Evolutionary conservation across 92 coral and sea anemone species (phyloP).

Genomic region (Bergia puertoricense): DNA sequence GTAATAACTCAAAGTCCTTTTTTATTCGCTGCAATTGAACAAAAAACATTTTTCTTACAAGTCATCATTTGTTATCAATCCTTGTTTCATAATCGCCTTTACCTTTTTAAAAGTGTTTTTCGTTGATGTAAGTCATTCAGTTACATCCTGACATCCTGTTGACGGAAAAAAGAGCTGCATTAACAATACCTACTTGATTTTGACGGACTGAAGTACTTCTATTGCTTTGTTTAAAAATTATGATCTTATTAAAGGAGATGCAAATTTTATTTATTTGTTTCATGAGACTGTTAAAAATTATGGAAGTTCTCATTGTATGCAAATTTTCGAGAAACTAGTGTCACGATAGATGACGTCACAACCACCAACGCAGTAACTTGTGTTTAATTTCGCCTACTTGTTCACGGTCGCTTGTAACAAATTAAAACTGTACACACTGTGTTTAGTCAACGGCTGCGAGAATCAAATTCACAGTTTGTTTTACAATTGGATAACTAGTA

Average conservation of each 20-base stretch:
- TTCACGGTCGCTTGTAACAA: background rate
- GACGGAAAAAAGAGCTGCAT: background rate
- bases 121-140: background rate
- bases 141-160: background rate
- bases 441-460: too few species aligned
- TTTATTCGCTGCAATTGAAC: too few species aligned
- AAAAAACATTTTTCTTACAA: too few species aligned
- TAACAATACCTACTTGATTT: background rate
- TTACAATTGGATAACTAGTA: background rate
- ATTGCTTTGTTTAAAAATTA: background rate
- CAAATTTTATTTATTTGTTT: background rate
- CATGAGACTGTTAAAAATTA: background rate
- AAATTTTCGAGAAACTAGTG: background rate
- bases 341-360: slow-evolving; percentile 6
- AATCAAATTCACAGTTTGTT: background rate
- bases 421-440: too few species aligned
- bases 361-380: slow-evolving; percentile 21
- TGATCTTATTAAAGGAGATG: background rate
- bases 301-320: background rate
- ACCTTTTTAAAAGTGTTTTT: too few species aligned
- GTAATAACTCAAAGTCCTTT: too few species aligned
- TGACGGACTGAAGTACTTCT: background rate
- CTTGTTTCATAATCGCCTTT: too few species aligned
- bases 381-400: background rate
- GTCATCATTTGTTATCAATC: too few species aligned